These are phyloP conservation scores for Patiria pectinifera DNA, from an alignment of 53 echinoderm and acorn worm genomes.

Conservation along the genomic window DNA sequence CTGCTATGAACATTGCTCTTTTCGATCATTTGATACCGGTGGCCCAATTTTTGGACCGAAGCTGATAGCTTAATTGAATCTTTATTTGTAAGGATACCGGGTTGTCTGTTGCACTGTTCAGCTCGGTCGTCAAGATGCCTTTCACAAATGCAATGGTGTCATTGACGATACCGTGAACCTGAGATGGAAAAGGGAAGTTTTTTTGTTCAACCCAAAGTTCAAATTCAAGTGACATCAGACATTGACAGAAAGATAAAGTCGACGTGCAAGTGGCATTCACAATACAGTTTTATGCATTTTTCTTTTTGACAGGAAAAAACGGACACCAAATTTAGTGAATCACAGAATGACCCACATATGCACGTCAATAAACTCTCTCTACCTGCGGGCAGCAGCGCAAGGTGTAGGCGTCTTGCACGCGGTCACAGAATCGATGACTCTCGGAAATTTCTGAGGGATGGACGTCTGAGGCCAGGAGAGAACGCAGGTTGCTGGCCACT, in stretches of 20 bases:
- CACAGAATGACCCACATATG: too few species aligned
- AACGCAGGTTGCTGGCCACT: slow-evolving; percentile 83
- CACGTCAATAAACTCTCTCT: background rate
- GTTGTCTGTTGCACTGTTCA: slow-evolving; percentile 99
- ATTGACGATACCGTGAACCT: slow-evolving; percentile 96
- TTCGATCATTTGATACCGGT: too few species aligned
- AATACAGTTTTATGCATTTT: too few species aligned
- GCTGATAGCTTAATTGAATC: background rate
- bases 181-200: background rate
- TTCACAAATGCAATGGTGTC: slow-evolving; percentile 96
- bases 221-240: too few species aligned
- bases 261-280: too few species aligned
- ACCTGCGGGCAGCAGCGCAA: slow-evolving; percentile 98
- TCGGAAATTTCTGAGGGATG: slow-evolving; percentile 92
- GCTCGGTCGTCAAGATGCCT: slow-evolving; percentile 88
- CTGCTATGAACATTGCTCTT: too few species aligned
- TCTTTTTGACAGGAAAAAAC: too few species aligned
- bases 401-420: slow-evolving; percentile 96
- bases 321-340: too few species aligned
- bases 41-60: too few species aligned
- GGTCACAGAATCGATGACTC: slow-evolving; percentile 98
- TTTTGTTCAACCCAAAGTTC: too few species aligned
- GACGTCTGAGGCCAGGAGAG: slow-evolving; percentile 86
- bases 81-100: slow-evolving; percentile 89
- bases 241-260: too few species aligned